Conservation (phyloP, 2,797 vertebrate genomes). For the Myotis pilosus region DNA sequence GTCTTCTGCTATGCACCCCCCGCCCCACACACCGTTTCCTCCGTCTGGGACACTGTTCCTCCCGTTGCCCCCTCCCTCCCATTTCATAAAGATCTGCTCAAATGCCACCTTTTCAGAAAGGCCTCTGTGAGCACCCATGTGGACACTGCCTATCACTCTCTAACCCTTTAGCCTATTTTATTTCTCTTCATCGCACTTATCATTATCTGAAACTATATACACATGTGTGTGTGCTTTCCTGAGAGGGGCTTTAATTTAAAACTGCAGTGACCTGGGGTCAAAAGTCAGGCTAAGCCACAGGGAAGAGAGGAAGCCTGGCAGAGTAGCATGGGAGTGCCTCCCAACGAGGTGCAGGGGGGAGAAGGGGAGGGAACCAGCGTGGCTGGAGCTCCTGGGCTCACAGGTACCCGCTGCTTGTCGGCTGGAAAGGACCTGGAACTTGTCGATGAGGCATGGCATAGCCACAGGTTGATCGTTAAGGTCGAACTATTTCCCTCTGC, state of each 20-base stretch:
- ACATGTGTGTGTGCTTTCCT: background rate
- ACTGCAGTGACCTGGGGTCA: background rate
- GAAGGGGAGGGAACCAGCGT: background rate
- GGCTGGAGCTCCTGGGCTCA: background rate
- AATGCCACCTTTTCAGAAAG: background rate
- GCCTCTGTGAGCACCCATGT: background rate
- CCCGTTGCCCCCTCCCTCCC: background rate
- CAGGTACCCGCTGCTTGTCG: too few relatives aligned
- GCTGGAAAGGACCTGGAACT: background rate
- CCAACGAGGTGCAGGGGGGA: accelerated
- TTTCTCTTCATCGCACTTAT: background rate
- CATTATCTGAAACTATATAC: background rate
- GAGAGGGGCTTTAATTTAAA: background rate
- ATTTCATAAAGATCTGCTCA: background rate
- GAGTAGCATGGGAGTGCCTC: background rate
- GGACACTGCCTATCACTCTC: background rate
- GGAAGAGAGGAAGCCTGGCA: background rate
- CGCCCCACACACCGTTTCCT: background rate
- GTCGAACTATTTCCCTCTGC: background rate
- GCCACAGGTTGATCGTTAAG: background rate
- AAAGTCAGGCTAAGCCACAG: background rate
- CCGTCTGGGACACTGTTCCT: background rate
- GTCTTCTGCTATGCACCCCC: background rate
- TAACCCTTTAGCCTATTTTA: background rate
- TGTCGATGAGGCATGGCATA: background rate